These are phyloP conservation scores for Drosophila phalerata DNA, from an alignment of 2,888 invertebrate species.

Conservation along the genomic window DNA sequence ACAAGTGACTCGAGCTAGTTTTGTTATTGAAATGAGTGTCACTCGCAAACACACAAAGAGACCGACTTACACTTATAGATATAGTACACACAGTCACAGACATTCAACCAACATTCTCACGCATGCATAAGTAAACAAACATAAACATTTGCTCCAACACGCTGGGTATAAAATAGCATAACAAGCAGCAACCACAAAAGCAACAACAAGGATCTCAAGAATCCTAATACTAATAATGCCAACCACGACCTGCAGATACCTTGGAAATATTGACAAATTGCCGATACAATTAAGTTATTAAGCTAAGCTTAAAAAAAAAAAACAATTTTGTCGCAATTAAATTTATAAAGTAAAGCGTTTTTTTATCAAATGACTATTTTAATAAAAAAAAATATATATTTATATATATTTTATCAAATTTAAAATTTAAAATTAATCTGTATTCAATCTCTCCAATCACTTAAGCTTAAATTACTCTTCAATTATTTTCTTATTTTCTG, in stretches of 20 bases:
- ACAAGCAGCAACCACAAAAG: slow-evolving; percentile 70
- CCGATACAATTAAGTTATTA: neutral
- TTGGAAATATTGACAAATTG: slow-evolving; percentile 1
- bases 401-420: too few species aligned
- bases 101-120: slow-evolving; percentile 64
- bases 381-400: too few species aligned
- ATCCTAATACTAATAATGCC: neutral
- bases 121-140: slow-evolving; percentile 82
- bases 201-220: slow-evolving; percentile 50
- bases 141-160: slow-evolving; percentile 80
- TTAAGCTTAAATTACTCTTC: too few species aligned
- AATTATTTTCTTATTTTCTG: too few species aligned
- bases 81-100: slow-evolving; percentile 19
- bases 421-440: too few species aligned
- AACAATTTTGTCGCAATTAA: neutral
- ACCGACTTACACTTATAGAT: slow-evolving; percentile 41
- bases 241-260: neutral
- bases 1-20: slow-evolving; percentile 77
- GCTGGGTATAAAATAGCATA: slow-evolving; percentile 78
- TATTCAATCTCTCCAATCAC: too few species aligned
- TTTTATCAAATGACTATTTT: too few species aligned
- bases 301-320: neutral
- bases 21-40: slow-evolving; percentile 78
- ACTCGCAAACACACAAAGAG: slow-evolving; percentile 19
- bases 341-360: neutral